These are phyloP conservation scores for Pseudomyrmex sp. DNA, from an alignment of 1,140 invertebrate species.

Conservation along the genomic window DNA sequence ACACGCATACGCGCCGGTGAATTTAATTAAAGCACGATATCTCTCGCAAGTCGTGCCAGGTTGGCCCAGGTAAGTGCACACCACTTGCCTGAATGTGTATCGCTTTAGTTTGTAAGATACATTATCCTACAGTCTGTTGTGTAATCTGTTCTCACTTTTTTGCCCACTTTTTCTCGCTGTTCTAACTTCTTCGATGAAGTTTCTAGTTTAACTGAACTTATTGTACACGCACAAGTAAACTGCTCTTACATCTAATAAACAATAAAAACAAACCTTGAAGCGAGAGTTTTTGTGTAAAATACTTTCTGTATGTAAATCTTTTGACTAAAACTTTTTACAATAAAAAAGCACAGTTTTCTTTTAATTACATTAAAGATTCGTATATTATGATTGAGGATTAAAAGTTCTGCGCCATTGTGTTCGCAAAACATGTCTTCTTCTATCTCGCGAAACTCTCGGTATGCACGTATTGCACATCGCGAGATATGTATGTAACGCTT, in stretches of 20 bases:
- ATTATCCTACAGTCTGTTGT: background rate
- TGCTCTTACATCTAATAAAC: background rate
- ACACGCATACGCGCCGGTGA: constrained; percentile 48
- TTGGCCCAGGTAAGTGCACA: constrained; percentile 62
- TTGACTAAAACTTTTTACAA: background rate
- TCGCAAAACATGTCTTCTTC: constrained; percentile 27
- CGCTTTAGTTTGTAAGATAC: constrained; percentile 1
- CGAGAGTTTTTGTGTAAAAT: background rate
- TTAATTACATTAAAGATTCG: background rate
- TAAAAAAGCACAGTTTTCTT: background rate
- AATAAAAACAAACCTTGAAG: background rate
- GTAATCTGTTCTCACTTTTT: background rate
- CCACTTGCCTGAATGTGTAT: background rate
- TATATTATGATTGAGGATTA: background rate
- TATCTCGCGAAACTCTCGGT: constrained; percentile 19
- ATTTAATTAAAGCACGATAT: constrained; percentile 61
- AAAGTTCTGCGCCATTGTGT: background rate
- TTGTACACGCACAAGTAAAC: no score
- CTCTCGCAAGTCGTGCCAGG: constrained; percentile 44
- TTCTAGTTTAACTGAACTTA: background rate
- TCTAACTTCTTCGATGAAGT: background rate
- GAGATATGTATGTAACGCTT: constrained; percentile 51
- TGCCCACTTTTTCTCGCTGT: background rate
- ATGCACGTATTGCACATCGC: constrained; percentile 7
- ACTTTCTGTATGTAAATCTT: background rate